These are phyloP conservation scores for Zaprionus davidi DNA, from an alignment of 1,140 invertebrate species.

Conservation along the genomic window DNA sequence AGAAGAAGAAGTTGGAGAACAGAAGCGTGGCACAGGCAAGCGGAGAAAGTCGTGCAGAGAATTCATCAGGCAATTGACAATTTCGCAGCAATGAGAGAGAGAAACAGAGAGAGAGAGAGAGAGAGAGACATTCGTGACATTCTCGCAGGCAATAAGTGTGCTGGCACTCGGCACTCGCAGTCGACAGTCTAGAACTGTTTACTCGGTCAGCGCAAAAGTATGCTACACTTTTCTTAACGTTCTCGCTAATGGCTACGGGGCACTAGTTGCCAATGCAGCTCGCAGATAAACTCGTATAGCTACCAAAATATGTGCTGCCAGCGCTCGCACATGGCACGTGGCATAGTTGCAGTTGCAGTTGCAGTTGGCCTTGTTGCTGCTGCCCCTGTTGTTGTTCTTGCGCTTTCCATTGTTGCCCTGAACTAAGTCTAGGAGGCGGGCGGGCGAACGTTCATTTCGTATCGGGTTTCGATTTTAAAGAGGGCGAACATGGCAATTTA, in stretches of 20 bases:
- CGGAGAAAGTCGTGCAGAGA: slow-evolving; percentile 59
- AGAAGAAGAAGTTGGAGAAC: background rate
- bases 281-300: slow-evolving; percentile 48
- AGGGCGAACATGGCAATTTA: slow-evolving; percentile 33
- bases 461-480: slow-evolving; percentile 33
- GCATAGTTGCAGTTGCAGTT: slow-evolving; percentile 28
- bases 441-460: slow-evolving; percentile 20
- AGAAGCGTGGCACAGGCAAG: slow-evolving; percentile 29
- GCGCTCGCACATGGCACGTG: slow-evolving; percentile 12
- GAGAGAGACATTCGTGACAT: slow-evolving; percentile 28
- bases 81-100: slow-evolving; percentile 54
- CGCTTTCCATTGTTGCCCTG: slow-evolving; percentile 55
- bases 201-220: slow-evolving; percentile 53
- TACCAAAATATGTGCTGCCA: slow-evolving; percentile 54
- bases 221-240: slow-evolving; percentile 41
- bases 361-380: slow-evolving; percentile 29
- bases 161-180: slow-evolving; percentile 25
- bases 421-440: slow-evolving; percentile 66
- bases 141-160: slow-evolving; percentile 34
- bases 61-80: slow-evolving; percentile 61
- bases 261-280: slow-evolving; percentile 48
- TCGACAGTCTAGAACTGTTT: slow-evolving; percentile 30
- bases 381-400: slow-evolving; percentile 42
- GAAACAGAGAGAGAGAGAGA: background rate
- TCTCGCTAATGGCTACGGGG: slow-evolving; percentile 27